A percentile compares a stretch with the other conserved stretches of the same genome.
Conservation (phyloP, 2,797 vertebrate species). For the Silurus aristotelis region DNA sequence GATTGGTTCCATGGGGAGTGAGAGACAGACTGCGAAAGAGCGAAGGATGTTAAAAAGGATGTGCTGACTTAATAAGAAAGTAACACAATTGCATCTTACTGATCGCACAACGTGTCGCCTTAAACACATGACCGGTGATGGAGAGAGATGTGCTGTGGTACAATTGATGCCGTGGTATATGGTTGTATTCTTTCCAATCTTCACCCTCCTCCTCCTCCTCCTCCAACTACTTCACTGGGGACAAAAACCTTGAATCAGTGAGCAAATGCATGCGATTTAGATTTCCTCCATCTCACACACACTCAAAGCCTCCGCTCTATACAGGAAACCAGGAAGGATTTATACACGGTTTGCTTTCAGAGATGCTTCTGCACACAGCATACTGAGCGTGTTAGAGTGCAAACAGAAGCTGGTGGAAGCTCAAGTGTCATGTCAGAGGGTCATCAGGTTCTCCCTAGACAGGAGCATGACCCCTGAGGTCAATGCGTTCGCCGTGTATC, state of each 20-base stretch:
- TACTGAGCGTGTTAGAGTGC: background rate
- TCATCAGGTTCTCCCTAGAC: slow-evolving; percentile 11
- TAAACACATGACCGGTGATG: slow-evolving; percentile 2
- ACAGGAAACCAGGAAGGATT: background rate
- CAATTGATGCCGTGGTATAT: slow-evolving; percentile 12
- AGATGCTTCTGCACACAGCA: background rate
- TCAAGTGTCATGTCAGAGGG: slow-evolving; percentile 26
- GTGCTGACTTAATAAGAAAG: slow-evolving; percentile 69
- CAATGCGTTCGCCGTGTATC: slow-evolving; percentile 24
- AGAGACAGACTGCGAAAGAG: background rate
- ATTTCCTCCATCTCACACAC: background rate
- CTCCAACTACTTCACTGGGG: background rate
- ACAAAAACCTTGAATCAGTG: slow-evolving; percentile 5
- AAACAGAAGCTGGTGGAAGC: background rate
- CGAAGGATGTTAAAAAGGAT: slow-evolving; percentile 29
- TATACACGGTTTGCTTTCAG: background rate
- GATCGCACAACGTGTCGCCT: slow-evolving; percentile 53
- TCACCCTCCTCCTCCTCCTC: background rate
- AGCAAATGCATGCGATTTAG: slow-evolving; percentile 26
- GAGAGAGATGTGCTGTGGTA: background rate
- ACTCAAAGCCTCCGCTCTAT: background rate
- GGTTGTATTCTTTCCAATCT: slow-evolving; percentile 3
- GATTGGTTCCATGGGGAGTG: slow-evolving; percentile 48
- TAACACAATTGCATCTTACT: slow-evolving; percentile 61
- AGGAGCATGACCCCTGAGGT: slow-evolving; percentile 39